Percentiles rank a stretch among this genome's conserved stretches.
These are phyloP conservation scores for Mionectes olivaceus DNA, from an alignment of 2,797 vertebrate species.

Conservation along the genomic window DNA sequence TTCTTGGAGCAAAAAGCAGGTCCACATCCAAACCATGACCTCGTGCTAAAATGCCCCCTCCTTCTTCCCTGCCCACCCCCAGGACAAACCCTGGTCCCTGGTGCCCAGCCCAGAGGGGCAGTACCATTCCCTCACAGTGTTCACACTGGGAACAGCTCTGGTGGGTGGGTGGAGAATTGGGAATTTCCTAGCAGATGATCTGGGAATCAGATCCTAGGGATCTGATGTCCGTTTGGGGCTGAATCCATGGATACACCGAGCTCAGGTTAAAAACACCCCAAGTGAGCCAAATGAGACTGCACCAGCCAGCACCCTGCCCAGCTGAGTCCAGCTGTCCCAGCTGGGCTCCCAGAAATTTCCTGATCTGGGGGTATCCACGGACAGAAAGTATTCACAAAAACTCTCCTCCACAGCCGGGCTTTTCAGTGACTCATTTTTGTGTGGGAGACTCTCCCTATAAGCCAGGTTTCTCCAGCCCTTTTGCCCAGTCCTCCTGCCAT, in stretches of 20 bases:
- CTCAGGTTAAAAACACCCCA: not conserved
- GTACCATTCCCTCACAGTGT: not conserved
- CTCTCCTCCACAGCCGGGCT: constrained; percentile 23
- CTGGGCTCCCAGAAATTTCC: not conserved
- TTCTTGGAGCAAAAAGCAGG: not conserved
- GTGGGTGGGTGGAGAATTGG: not conserved
- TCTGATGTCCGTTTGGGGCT: not conserved
- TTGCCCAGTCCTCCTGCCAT: constrained; percentile 1
- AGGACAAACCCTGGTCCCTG: not conserved
- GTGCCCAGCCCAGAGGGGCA: rapidly evolving
- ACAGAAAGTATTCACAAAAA: not conserved
- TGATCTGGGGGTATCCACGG: not conserved
- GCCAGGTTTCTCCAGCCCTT: constrained; percentile 37
- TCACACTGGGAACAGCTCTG: not conserved
- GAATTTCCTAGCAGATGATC: not conserved
- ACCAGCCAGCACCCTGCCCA: not conserved
- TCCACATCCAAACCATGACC: rapidly evolving
- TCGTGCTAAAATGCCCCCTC: not conserved
- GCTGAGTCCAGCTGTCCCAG: not conserved
- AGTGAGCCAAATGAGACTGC: not conserved
- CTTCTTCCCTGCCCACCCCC: not conserved
- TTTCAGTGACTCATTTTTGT: not conserved
- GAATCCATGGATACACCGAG: not conserved
- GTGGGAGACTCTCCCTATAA: not conserved
- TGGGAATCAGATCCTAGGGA: not conserved